Evolutionary conservation across 2,113 vertebrate genomes (phyloP), one percentile per base, ranked within the genome.

Genomic region (Gila orcuttii): DNA sequence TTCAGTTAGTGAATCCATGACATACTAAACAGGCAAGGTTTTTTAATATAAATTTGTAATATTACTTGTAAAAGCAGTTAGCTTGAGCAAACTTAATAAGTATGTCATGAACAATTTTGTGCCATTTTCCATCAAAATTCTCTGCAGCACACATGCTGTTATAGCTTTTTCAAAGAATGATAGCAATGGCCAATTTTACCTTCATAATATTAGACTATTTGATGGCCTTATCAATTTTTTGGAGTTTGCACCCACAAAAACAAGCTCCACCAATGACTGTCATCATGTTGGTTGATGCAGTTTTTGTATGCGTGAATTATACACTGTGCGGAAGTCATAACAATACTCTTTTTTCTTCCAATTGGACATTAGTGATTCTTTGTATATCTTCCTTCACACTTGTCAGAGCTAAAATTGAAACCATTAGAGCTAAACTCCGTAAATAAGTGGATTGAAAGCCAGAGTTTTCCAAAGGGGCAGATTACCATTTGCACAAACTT

Each of bases 381-480:
- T 45, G 89, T 82, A 82, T 91, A 68, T 88, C 68, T 85, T 93
- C 87, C 89, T 91, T 90, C 89, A 90, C 91, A 89, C 88, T 89
- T 88, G 87, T 92, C 91, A 90, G 85, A 90, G 89, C 89, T 91
- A 77, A 93, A 93, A 93, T 92, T 90, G 92, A 94, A 92, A 91
- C 91, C 87, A 89, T 93, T 92, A 91, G 66, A 86, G 85, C 86
- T 93, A 89, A 93, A 93, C 88, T 92, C 91, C 86, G 3, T 87
- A 87, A 88, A 94, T 94, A 94, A 95, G 89, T 91, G 91, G 93
- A 94, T 94, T 92, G 92, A 91, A 89, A 89, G 93, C 88, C 79
- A 25, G 87, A 90, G 73, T 74, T 80, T 74, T 93, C 93, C 90
- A 87, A 79, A 79, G 91, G 91, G 92, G 91, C 84, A 77, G 90